Percentiles rank a stretch among this genome's conserved stretches.
These are phyloP conservation scores for Anastatus disparis DNA, from an alignment of 1,140 invertebrate species.

Conservation along the genomic window DNA sequence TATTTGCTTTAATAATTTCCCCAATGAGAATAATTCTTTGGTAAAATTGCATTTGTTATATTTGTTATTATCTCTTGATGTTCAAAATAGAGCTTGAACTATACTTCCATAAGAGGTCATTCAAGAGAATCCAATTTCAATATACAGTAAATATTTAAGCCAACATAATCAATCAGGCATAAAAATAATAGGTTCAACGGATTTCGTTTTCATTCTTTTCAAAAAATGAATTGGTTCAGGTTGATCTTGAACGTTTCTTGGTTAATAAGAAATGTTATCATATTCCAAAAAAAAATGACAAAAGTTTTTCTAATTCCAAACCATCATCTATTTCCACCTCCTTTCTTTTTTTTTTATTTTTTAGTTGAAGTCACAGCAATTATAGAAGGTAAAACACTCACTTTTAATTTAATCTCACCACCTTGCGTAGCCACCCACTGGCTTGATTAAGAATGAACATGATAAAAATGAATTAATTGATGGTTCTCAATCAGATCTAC, in stretches of 20 bases:
- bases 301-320: constrained; percentile 50
- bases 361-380: constrained; percentile 57
- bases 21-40: too few relatives aligned
- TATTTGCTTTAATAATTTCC: too few relatives aligned
- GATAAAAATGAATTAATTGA: constrained; percentile 62
- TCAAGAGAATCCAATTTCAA: too few relatives aligned
- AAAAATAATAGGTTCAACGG: too few relatives aligned
- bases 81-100: too few relatives aligned
- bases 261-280: constrained; percentile 21
- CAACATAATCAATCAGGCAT: too few relatives aligned
- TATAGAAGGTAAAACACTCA: constrained; percentile 58
- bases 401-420: constrained; percentile 58
- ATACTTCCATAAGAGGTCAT: too few relatives aligned
- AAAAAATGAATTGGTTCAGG: too few relatives aligned
- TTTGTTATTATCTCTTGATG: too few relatives aligned
- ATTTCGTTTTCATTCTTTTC: too few relatives aligned
- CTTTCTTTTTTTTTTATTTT: constrained; percentile 58
- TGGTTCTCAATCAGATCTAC: constrained; percentile 61
- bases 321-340: constrained; percentile 44
- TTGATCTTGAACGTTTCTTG: constrained; percentile 22
- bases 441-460: constrained; percentile 57
- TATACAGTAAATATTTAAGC: too few relatives aligned
- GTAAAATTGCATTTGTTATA: too few relatives aligned
- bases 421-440: constrained; percentile 56
- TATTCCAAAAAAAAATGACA: constrained; percentile 26